Evolutionary conservation across 2,113 vertebrate species (phyloP).

Genomic region (Gambusia holbrooki): DNA sequence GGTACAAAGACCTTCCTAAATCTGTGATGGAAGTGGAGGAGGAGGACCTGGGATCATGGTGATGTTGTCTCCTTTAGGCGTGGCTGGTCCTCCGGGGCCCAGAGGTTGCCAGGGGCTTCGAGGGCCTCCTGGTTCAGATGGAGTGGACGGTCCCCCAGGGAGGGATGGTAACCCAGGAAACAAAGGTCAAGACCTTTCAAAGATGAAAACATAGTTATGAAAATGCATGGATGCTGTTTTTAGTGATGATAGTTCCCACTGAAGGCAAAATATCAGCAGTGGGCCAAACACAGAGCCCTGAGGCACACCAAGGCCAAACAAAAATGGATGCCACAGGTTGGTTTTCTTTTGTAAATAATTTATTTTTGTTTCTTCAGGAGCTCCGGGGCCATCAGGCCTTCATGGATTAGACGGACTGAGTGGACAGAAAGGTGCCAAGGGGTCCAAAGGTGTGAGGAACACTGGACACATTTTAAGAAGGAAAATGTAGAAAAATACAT

Average conservation of each 20-base stretch:
- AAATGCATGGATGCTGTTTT: not conserved
- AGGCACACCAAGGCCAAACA: not conserved
- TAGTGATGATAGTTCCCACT: not conserved
- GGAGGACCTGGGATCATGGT: not conserved
- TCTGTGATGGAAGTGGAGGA: not conserved
- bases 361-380: conserved; percentile 54
- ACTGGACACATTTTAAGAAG: not conserved
- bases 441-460: conserved; percentile 80
- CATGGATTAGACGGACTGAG: conserved; percentile 84
- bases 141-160: conserved; percentile 62
- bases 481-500: not conserved
- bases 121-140: conserved; percentile 63
- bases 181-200: conserved; percentile 54
- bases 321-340: not conserved
- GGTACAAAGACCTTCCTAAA: conserved; percentile 40
- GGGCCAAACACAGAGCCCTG: not conserved
- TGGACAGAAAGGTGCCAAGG: conserved; percentile 88
- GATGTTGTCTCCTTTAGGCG: conserved; percentile 58
- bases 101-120: conserved; percentile 63
- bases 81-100: conserved; percentile 68
- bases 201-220: not conserved
- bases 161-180: conserved; percentile 55
- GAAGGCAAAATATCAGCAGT: not conserved
- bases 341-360: not conserved
- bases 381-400: conserved; percentile 75